These are phyloP conservation scores for Thera britannica DNA, from an alignment of 2,888 invertebrate species.

Conservation along the genomic window DNA sequence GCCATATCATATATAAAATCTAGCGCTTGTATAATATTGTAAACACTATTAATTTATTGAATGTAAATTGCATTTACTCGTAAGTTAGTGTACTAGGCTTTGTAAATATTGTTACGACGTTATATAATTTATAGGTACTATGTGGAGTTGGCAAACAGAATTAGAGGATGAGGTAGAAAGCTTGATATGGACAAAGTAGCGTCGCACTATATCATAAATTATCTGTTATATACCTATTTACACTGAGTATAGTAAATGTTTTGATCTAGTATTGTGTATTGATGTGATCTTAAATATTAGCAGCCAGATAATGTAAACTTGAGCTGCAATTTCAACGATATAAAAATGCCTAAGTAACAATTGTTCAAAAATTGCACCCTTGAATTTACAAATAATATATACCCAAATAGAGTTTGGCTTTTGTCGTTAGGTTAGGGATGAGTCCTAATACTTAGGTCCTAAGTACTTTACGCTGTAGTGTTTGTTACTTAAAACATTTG, in stretches of 20 bases:
- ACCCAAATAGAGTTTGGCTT: slow-evolving; percentile 77
- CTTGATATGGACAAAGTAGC: slow-evolving; percentile 68
- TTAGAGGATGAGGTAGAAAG: slow-evolving; percentile 73
- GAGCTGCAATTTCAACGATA: slow-evolving; percentile 26
- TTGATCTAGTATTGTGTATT: slow-evolving; percentile 77
- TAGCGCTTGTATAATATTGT: slow-evolving; percentile 83
- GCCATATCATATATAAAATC: slow-evolving; percentile 82
- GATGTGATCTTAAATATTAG: slow-evolving; percentile 63
- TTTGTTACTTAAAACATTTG: slow-evolving; percentile 75
- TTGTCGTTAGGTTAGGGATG: slow-evolving; percentile 80
- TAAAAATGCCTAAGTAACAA: slow-evolving; percentile 34
- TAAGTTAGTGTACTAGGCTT: slow-evolving; percentile 83
- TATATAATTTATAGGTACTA: slow-evolving; percentile 84
- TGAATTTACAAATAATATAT: slow-evolving; percentile 54
- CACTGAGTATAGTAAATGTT: slow-evolving; percentile 76
- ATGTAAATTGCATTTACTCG: slow-evolving; percentile 83
- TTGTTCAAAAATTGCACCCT: slow-evolving; percentile 37
- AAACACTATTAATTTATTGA: slow-evolving; percentile 83
- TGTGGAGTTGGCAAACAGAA: slow-evolving; percentile 70
- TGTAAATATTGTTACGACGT: slow-evolving; percentile 85
- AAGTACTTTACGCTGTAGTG: slow-evolving; percentile 69
- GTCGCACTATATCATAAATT: slow-evolving; percentile 69
- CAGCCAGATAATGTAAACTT: slow-evolving; percentile 43
- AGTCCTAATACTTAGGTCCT: slow-evolving; percentile 61
- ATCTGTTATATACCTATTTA: slow-evolving; percentile 67